These are phyloP conservation scores for Eilema sororculum DNA, from an alignment of 2,888 invertebrate genomes.

Conservation along the genomic window DNA sequence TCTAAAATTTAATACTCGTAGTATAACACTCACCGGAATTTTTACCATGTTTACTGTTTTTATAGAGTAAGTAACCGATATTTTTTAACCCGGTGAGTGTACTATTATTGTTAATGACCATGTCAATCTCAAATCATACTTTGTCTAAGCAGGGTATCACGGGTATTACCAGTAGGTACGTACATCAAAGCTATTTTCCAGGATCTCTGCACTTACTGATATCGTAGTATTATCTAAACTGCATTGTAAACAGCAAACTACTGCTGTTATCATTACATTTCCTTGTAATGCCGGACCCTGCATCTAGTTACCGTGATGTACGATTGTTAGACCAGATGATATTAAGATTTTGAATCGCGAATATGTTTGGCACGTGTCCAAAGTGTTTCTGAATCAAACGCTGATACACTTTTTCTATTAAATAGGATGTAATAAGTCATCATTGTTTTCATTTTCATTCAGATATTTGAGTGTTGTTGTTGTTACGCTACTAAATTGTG, in stretches of 20 bases:
- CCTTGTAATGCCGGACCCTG: not conserved
- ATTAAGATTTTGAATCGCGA: constrained; percentile 26
- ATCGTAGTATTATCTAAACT: not conserved
- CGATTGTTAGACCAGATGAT: constrained; percentile 33
- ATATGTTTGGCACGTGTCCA: constrained; percentile 37
- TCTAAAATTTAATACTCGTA: too few species aligned
- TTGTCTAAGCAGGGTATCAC: too few species aligned
- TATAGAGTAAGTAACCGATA: too few species aligned
- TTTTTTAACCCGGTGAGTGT: too few species aligned
- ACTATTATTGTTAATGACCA: too few species aligned
- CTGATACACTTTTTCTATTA: constrained; percentile 3
- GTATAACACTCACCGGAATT: too few species aligned
- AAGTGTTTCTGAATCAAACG: constrained; percentile 29
- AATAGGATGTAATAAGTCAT: not conserved
- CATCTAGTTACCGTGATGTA: not conserved
- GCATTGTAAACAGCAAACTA: not conserved
- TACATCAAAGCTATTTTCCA: not conserved
- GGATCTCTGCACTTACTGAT: not conserved
- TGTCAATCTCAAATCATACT: too few species aligned
- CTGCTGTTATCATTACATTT: not conserved
- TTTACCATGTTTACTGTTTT: too few species aligned
- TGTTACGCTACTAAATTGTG: too few species aligned
- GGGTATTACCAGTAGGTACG: too few species aligned
- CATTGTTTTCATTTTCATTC: not conserved
- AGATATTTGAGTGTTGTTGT: too few species aligned